Evolutionary conservation across 2,888 invertebrate genomes (phyloP).

Genomic region (Bellardia bayeri): DNA sequence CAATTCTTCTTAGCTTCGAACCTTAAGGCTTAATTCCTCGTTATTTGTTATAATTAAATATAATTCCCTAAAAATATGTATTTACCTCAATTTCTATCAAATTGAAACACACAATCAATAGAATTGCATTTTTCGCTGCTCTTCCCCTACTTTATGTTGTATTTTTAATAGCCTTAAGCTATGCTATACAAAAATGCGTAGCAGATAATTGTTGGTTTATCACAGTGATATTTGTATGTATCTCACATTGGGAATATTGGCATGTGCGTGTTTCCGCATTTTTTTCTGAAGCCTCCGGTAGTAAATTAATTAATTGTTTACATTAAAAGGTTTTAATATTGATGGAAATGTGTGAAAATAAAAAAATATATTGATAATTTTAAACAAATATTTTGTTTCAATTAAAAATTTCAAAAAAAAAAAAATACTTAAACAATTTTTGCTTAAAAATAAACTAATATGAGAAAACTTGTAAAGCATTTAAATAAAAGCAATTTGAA

Average conservation of each 20-base stretch:
- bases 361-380: conserved; percentile 30
- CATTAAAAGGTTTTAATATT: conserved; percentile 22
- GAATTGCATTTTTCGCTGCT: conserved; percentile 9
- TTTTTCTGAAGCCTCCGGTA: conserved; percentile 48
- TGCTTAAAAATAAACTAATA: too few relatives aligned
- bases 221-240: conserved; percentile 15
- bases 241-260: conserved; percentile 64
- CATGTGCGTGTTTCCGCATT: conserved; percentile 58
- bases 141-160: not conserved
- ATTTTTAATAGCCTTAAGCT: conserved; percentile 11
- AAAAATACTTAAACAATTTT: not conserved
- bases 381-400: conserved; percentile 53
- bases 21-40: not conserved
- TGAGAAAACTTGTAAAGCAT: too few relatives aligned
- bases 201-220: conserved; percentile 36
- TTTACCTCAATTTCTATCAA: not conserved
- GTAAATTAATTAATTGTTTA: conserved; percentile 69
- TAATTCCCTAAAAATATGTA: conserved; percentile 1
- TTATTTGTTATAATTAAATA: conserved; percentile 13
- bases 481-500: too few relatives aligned
- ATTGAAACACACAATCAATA: not conserved
- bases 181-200: conserved; percentile 28
- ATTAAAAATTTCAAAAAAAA: conserved; percentile 23
- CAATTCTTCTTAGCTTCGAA: not conserved
- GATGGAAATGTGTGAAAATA: not conserved